Evolutionary conservation across 2,113 vertebrate species (phyloP).

Genomic region (Ageneiosus marmoratus): DNA sequence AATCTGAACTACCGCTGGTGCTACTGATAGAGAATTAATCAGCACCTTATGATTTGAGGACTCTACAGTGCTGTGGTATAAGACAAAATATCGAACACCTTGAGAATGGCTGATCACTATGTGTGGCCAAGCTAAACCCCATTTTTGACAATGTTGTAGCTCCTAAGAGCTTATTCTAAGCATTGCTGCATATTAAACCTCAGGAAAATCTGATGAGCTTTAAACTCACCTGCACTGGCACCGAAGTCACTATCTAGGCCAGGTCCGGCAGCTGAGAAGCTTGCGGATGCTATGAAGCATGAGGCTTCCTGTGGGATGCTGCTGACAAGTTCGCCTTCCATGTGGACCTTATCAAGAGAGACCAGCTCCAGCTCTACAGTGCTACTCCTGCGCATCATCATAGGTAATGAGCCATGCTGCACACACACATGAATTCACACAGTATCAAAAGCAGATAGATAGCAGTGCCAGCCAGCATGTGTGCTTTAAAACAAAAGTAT

Average conservation of each 20-base stretch:
- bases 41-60: not conserved
- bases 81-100: not conserved
- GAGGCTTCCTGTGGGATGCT: conserved; percentile 55
- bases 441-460: not conserved
- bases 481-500: not conserved
- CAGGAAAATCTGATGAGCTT: not conserved
- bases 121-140: not conserved
- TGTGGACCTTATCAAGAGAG: conserved; percentile 47
- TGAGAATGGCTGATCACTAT: not conserved
- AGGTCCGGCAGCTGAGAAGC: conserved; percentile 65
- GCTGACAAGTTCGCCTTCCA: conserved; percentile 65
- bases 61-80: too few relatives aligned
- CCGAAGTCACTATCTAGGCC: conserved; percentile 84
- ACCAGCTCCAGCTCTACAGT: conserved; percentile 58
- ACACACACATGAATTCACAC: conserved; percentile 6
- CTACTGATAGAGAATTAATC: not conserved
- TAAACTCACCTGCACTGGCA: conserved; percentile 76
- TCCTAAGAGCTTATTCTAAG: not conserved
- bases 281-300: conserved; percentile 45
- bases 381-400: conserved; percentile 59
- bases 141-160: not conserved
- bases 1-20: not conserved
- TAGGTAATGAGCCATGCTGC: conserved; percentile 15
- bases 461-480: not conserved
- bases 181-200: not conserved